These are phyloP conservation scores for Bombus cullumanus DNA, from an alignment of 1,140 invertebrate genomes.

Conservation along the genomic window DNA sequence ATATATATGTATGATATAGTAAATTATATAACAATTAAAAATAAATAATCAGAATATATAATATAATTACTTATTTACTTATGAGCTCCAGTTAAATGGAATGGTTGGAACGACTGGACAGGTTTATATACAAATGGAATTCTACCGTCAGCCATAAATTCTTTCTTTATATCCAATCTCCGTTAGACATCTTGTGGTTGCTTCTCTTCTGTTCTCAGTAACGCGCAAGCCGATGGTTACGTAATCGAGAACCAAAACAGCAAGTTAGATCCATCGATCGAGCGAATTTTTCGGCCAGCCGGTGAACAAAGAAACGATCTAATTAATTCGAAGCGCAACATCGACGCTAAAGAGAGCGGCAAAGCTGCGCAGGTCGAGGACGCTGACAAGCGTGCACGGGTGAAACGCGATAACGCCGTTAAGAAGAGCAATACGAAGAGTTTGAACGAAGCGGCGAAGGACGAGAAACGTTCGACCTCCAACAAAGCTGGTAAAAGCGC, in stretches of 20 bases:
- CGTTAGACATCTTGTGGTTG: too few relatives aligned
- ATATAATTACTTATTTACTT: too few relatives aligned
- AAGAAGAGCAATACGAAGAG: neutral
- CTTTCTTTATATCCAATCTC: too few relatives aligned
- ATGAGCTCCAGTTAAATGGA: too few relatives aligned
- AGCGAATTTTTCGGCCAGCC: slow-evolving; percentile 15
- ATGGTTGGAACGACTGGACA: too few relatives aligned
- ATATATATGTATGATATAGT: too few relatives aligned
- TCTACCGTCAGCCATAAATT: too few relatives aligned
- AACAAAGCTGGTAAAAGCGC: neutral
- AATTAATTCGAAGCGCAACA: neutral
- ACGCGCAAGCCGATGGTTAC: neutral
- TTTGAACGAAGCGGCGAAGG: neutral
- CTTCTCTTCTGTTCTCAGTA: neutral
- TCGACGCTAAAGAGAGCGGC: too few relatives aligned
- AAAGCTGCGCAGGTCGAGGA: neutral
- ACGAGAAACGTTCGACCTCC: neutral
- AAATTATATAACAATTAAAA: too few relatives aligned
- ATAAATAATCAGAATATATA: too few relatives aligned
- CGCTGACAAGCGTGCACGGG: neutral
- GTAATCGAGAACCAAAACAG: neutral
- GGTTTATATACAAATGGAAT: too few relatives aligned
- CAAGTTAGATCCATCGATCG: slow-evolving; percentile 1
- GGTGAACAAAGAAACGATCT: neutral
- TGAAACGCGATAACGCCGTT: neutral